phyloP scores from a whole-genome alignment of 2,797 vertebrate species.

The Hypotaenidia philippensis region DNA sequence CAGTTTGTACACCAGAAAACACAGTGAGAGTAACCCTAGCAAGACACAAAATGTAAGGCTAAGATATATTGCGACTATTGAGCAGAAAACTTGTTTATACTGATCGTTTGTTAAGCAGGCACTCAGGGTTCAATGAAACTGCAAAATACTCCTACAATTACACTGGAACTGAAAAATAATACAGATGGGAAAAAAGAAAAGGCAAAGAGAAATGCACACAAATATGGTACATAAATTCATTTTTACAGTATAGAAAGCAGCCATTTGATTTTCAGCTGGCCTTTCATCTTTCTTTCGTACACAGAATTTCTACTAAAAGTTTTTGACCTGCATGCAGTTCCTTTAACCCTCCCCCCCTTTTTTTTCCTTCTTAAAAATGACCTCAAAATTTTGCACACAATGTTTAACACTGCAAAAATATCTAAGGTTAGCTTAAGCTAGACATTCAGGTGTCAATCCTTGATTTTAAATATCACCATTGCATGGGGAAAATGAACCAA shows the following conservation, averaged over 20 bases:
- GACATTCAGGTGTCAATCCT: background rate
- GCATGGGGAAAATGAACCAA: background rate
- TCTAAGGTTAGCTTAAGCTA: background rate
- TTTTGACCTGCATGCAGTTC: background rate
- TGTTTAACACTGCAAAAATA: background rate
- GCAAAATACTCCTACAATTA: background rate
- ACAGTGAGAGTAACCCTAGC: background rate
- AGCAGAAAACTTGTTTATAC: background rate
- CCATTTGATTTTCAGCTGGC: background rate
- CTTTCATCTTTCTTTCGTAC: background rate
- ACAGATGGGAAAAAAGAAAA: background rate
- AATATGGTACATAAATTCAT: background rate
- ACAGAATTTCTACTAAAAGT: background rate
- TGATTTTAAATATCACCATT: background rate
- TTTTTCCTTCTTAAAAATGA: background rate
- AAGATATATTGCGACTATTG: background rate
- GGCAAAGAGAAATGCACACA: background rate
- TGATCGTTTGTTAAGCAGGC: background rate
- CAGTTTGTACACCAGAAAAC: background rate
- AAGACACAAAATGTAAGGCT: background rate
- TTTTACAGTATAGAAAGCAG: background rate
- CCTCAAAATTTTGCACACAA: background rate
- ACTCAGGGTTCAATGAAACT: background rate
- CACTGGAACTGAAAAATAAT: background rate
- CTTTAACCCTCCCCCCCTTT: fast-evolving